Evolutionary conservation across 2,888 invertebrate genomes (phyloP), one percentile per base, ranked within the genome.

Genomic region (Dasypolia templi): DNA sequence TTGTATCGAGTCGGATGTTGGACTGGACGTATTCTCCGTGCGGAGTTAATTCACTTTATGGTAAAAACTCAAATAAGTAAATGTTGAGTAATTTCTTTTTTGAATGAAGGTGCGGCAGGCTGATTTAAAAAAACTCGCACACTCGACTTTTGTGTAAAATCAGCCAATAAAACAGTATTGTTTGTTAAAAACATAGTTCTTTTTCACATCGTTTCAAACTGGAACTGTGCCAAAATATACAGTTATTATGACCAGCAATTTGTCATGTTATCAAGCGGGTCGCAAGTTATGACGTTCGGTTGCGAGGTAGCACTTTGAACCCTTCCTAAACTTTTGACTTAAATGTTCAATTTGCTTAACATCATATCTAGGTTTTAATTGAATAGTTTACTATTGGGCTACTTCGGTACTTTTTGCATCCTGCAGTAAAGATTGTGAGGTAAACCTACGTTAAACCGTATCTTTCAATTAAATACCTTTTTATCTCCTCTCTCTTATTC

Each of bases 311-410:
- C 70, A 58, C 59, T 82, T 74, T 51, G 67, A 62, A 70, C 72
- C 79, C 73, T 67, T 56, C 65, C 73, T 39, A 70, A 85, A 84
- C 79, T 85, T 82, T 83, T 81, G 81, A 81, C 63, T 75, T 69
- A 74, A 85, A 73, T 62, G 63, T 73, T 77, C 72, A 80, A 73
- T 68, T 68, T 26, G 32, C 35, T 63, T 77, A 61, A 66, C 55
- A 63, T 85, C 67, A 85, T 74, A 61, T 56, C 11, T 56, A 53
- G 58, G 71, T 39, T 71, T 62, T 72, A 69, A 72, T 75, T 49
- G 7, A 46, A 39, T 70, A 67, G 61, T 81, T 81, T 55, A 56
- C 44, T 66, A 72, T 14, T 51, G 19, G 7, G 9, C 17, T n/a
- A 59, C 4, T 66, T 17, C 22, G 32, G 5, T 4, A 32, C 5